A percentile compares a stretch with the other conserved stretches of the same genome.
Conservation (phyloP, 2,888 invertebrate species). For the Latheticus oryzae region DNA sequence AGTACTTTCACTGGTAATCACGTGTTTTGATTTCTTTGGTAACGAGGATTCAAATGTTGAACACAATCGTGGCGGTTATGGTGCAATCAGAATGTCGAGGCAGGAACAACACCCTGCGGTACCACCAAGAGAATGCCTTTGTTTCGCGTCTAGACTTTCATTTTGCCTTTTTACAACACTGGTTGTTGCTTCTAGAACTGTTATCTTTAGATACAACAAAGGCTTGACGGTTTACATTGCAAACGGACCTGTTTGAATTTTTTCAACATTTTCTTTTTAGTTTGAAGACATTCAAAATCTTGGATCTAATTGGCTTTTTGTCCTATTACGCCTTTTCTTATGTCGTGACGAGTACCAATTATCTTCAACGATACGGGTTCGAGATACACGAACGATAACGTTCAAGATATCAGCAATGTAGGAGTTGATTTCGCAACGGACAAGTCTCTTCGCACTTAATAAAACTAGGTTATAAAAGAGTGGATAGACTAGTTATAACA, state of each 20-base stretch:
- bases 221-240: too few species aligned
- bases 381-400: slow-evolving; percentile 7
- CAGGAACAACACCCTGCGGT: background rate
- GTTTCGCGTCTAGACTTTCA: too few species aligned
- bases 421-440: slow-evolving; percentile 16
- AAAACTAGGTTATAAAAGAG: slow-evolving; percentile 7
- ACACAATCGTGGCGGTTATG: slow-evolving; percentile 5
- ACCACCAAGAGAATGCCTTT: background rate
- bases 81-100: too few species aligned
- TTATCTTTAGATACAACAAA: too few species aligned
- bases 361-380: background rate
- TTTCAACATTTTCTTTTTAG: too few species aligned
- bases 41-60: slow-evolving; percentile 7
- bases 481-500: background rate
- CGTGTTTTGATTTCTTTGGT: slow-evolving; percentile 10
- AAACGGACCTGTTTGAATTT: too few species aligned
- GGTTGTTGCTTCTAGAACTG: too few species aligned
- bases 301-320: too few species aligned
- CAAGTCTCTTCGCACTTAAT: background rate
- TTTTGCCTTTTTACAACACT: too few species aligned
- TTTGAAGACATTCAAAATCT: too few species aligned
- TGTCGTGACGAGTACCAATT: slow-evolving; percentile 9
- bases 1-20: slow-evolving; percentile 29
- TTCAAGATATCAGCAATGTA: slow-evolving; percentile 5
- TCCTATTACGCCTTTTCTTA: slow-evolving; percentile 1